These are phyloP conservation scores for Ailuropoda melanoleuca DNA, from an alignment of 2,113 vertebrate genomes.

Conservation along the genomic window DNA sequence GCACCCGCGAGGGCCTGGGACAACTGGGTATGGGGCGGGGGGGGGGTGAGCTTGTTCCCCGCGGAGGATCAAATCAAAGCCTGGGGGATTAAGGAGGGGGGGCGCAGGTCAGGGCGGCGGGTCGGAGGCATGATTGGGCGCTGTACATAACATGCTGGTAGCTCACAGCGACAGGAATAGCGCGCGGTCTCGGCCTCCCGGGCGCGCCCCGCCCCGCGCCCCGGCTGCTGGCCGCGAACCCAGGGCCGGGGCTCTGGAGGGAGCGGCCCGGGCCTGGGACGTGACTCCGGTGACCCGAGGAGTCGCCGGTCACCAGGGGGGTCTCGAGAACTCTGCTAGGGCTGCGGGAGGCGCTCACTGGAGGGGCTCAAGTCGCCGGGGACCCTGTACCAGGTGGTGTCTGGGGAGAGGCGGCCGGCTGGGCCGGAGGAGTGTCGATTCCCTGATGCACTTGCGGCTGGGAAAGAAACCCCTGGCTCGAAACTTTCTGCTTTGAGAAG, in stretches of 20 bases:
- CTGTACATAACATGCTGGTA: slow-evolving; percentile 83
- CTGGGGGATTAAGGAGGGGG: slow-evolving; percentile 66
- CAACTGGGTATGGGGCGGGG: slow-evolving; percentile 58
- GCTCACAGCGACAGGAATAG: slow-evolving; percentile 89
- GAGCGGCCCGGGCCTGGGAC: not conserved
- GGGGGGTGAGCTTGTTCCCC: slow-evolving; percentile 51
- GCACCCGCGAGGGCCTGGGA: slow-evolving; percentile 31
- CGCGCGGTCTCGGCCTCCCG: slow-evolving; percentile 70
- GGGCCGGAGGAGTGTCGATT: not conserved
- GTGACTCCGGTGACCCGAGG: slow-evolving; percentile 71
- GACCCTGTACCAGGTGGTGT: slow-evolving; percentile 14
- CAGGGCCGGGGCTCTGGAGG: not conserved
- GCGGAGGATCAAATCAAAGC: slow-evolving; percentile 81
- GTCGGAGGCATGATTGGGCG: slow-evolving; percentile 83
- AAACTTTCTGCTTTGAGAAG: not conserved
- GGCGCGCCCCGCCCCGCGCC: slow-evolving; percentile 52
- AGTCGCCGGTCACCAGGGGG: slow-evolving; percentile 57
- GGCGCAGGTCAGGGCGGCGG: slow-evolving; percentile 86
- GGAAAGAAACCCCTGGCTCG: slow-evolving; percentile 48
- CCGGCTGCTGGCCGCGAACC: slow-evolving; percentile 35
- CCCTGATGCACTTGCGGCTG: slow-evolving; percentile 18
- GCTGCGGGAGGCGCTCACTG: not conserved
- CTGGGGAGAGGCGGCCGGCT: not conserved
- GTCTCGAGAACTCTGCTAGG: not conserved
- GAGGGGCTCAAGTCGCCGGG: not conserved